Evolutionary conservation across 2,113 vertebrate species (phyloP), one percentile per base, ranked within the genome.

Genomic region (Haemorhous mexicanus): DNA sequence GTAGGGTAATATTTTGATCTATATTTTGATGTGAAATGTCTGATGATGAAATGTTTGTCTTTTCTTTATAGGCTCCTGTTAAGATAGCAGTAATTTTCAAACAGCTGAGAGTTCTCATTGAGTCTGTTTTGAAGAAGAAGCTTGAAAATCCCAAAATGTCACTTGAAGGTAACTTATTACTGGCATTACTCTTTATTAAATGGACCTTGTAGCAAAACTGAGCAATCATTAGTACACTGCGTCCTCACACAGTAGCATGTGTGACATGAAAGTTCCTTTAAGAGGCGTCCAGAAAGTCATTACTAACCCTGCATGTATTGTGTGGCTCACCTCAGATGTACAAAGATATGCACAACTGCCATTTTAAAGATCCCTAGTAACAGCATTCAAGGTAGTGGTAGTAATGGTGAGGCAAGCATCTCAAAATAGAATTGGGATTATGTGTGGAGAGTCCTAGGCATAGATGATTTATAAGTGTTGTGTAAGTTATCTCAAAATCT

Each of bases 31-130:
- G 30, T 50, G 30, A 69, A 74, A 84, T 52, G 3, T 26, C 27
- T 41, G 17, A 28, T 67, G 59, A 66, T 53, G 30, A 72, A 61
- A 24, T 70, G 10, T 62, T 86, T 85, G 11, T 92, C 28, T 80
- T 84, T 33, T 69, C 41, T 86, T 90, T 35, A 62, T 81, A 99
- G 99, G 99, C 99, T 93, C 99, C 99, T 26, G 99, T 99, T 16
- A 98, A 99, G 90, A 99, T 99, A 35, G 99, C 99, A 6, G 99
- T 99, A 61, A 99, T 99, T 97, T 99, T 99, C 96, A 99, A 99
- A 95, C 99, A 99, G 66, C 96, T 99, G 70, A 98, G 99, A 95
- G 97, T 98, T 89, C 98, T 99, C 70, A 99, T 99, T 93, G 99
- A 99, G 76, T 98, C 98, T 46, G 97, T 99, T 92, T 97, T 99